Percentiles rank a stretch among this genome's conserved stretches.
Evolutionary conservation across 2,888 invertebrate species (phyloP).

Genomic region (Taphrorychus bicolor): DNA sequence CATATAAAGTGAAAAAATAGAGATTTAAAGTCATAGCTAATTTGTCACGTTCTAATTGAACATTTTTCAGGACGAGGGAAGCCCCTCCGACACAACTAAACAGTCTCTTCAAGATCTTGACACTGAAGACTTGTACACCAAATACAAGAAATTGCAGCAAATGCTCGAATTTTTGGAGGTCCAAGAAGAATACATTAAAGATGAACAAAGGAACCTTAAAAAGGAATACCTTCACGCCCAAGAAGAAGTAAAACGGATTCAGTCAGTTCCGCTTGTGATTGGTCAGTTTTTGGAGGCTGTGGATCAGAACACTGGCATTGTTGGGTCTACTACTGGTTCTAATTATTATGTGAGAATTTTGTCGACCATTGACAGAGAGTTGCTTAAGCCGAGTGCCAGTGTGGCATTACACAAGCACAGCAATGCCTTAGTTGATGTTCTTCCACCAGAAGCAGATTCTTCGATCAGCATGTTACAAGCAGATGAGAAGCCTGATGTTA

Average conservation of each 20-base stretch:
- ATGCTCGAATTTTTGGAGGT: constrained; percentile 97
- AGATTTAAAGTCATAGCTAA: background rate
- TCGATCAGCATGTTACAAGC: constrained; percentile 97
- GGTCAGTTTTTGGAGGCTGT: constrained; percentile 99
- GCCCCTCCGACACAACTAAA: constrained; percentile 70
- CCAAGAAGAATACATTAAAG: constrained; percentile 99
- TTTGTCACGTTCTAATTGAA: too few species aligned
- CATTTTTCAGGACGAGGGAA: constrained; percentile 69
- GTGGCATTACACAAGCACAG: constrained; percentile 99
- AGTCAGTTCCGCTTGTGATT: constrained; percentile 98
- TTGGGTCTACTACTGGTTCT: constrained; percentile 98
- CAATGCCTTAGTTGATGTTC: constrained; percentile 98
- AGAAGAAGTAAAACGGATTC: constrained; percentile 97
- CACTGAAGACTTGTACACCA: constrained; percentile 92
- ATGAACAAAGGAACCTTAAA: constrained; percentile 97
- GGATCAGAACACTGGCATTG: constrained; percentile 99
- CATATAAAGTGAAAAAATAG: background rate
- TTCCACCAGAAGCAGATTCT: constrained; percentile 98
- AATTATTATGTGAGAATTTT: constrained; percentile 99
- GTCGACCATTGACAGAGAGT: constrained; percentile 96
- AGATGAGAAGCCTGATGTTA: constrained; percentile 98
- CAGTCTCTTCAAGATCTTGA: constrained; percentile 83
- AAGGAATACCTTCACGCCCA: constrained; percentile 99
- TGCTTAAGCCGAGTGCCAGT: constrained; percentile 96
- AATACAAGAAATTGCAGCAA: constrained; percentile 96